Conservation (phyloP, 2,797 vertebrate genomes). For the Brachyalestes nurse region DNA sequence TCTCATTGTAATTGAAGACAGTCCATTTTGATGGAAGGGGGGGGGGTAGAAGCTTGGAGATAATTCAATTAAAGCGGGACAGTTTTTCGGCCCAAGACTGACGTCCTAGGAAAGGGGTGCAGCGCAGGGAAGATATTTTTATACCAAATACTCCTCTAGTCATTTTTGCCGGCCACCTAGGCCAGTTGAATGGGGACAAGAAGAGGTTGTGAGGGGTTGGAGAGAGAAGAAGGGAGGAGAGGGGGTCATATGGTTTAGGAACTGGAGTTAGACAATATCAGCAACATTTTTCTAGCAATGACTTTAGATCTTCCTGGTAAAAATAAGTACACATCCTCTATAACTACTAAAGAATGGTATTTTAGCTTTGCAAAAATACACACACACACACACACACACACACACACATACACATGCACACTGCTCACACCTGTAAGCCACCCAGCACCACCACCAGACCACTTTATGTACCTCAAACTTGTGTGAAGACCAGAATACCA, state of each 20-base stretch:
- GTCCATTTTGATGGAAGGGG: conserved; percentile 70
- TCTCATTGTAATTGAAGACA: conserved; percentile 78
- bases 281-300: too few relatives aligned
- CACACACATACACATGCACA: neutral
- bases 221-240: conserved; percentile 18
- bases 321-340: too few relatives aligned
- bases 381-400: conserved; percentile 5
- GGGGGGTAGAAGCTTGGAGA: conserved; percentile 52
- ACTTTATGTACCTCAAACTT: neutral
- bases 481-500: neutral
- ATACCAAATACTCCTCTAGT: conserved; percentile 77
- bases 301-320: too few relatives aligned
- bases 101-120: conserved; percentile 80
- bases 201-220: conserved; percentile 36
- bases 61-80: conserved; percentile 57
- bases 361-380: conserved; percentile 3
- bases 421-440: conserved; percentile 1
- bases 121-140: conserved; percentile 81
- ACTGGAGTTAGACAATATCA: too few relatives aligned
- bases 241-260: conserved; percentile 19
- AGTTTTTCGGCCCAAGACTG: conserved; percentile 71
- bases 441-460: neutral
- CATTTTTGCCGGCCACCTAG: conserved; percentile 40
- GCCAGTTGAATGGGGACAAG: too few relatives aligned
- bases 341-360: too few relatives aligned